phyloP scores from a whole-genome alignment of 2,888 invertebrate genomes.

The Balanococcus diminutus region DNA sequence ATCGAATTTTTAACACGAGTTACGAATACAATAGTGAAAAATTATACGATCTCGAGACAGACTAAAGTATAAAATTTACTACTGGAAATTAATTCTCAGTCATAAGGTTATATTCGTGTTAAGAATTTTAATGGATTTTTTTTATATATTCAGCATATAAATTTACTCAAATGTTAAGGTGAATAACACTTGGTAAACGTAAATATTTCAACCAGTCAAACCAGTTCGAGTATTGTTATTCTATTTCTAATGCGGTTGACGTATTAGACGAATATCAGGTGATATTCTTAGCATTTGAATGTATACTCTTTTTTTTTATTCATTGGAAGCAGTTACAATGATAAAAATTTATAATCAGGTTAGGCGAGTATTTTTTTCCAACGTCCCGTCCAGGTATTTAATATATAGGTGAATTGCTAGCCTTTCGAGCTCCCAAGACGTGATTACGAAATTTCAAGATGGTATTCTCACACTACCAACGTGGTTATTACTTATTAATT shows the following conservation, averaged over 20 bases:
- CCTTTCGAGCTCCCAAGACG: no score
- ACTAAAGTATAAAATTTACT: neutral
- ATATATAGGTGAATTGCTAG: no score
- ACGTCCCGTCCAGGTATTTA: no score
- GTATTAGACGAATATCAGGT: constrained; percentile 8
- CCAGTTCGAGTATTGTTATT: constrained; percentile 26
- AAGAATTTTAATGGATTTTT: constrained; percentile 36
- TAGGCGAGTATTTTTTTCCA: constrained; percentile 1
- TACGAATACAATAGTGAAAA: neutral
- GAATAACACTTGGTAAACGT: constrained; percentile 36
- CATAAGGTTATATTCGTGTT: constrained; percentile 7
- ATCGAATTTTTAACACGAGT: neutral
- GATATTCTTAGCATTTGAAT: neutral
- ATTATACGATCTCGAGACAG: neutral
- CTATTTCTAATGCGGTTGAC: constrained; percentile 28
- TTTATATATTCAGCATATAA: constrained; percentile 15
- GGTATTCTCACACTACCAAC: neutral
- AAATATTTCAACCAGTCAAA: constrained; percentile 29
- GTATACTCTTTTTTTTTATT: neutral
- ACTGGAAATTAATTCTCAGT: neutral
- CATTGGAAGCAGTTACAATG: neutral
- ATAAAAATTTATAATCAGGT: neutral
- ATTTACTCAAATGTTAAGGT: constrained; percentile 31
- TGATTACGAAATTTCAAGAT: no score
- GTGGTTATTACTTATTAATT: no score